Evolutionary conservation across 2,888 invertebrate genomes (phyloP).

Genomic region (Linyphia triangularis): DNA sequence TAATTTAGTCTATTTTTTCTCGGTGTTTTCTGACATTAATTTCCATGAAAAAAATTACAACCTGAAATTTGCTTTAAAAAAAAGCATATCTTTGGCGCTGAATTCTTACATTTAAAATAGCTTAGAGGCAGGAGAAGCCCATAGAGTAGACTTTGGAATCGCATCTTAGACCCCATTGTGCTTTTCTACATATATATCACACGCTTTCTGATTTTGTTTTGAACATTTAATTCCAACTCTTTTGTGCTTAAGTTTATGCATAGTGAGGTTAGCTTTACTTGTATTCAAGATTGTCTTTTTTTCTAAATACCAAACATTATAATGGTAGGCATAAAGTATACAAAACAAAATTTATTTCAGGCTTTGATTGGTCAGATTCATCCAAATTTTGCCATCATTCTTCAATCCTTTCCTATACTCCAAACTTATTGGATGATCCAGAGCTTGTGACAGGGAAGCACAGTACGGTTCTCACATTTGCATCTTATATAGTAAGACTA

Average conservation of each 20-base stretch:
- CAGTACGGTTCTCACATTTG: conserved; percentile 81
- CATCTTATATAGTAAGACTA: conserved; percentile 81
- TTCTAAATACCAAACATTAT: neutral
- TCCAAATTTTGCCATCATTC: conserved; percentile 68
- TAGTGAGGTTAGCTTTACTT: neutral
- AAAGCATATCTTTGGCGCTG: too few species aligned
- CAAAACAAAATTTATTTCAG: neutral
- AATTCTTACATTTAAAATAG: too few species aligned
- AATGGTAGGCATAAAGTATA: neutral
- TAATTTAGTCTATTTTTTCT: too few species aligned
- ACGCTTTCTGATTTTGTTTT: neutral
- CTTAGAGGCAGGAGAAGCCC: too few species aligned
- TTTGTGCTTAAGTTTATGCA: neutral
- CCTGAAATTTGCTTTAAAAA: too few species aligned
- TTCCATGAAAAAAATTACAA: too few species aligned
- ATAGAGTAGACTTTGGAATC: too few species aligned
- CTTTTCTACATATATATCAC: too few species aligned
- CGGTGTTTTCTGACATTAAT: too few species aligned
- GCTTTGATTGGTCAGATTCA: conserved; percentile 64
- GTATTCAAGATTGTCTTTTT: too few species aligned
- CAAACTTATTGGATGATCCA: conserved; percentile 93
- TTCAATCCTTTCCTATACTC: conserved; percentile 61
- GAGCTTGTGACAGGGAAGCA: conserved; percentile 81
- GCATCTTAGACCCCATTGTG: too few species aligned
- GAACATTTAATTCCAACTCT: neutral